Base-by-base conservation (phyloP, 2,888 invertebrate genomes). In the Melanostoma mellinum region DNA sequence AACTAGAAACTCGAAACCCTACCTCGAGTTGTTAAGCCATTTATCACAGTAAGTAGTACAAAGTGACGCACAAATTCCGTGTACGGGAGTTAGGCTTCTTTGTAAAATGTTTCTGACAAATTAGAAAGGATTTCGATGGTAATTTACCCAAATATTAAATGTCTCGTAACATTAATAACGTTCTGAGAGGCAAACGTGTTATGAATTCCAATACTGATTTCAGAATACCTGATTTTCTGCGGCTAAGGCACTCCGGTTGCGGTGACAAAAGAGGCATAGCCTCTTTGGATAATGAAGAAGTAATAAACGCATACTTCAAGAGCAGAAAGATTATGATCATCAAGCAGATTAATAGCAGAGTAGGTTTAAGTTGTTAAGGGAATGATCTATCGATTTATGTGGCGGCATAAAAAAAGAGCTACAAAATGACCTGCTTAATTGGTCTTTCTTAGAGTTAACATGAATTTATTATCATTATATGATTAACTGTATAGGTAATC, bases 71-170 rank as follows among this genome's bases (percentile, higher is more conserved):
- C 55, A 69, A 82, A 67, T 82, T 68, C 52, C 55, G 60, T 48
- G 52, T 58, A 61, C 52, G 60, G 42, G 30, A 40, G 32, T 46
- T 58, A 53, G 40, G 38, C 68, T 61, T 55, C 50, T 55, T 61
- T 63, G 60, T 67, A 61, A 73, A 77, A 42, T 44, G 58, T 68
- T 46, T 76, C 58, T 78, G 73, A 78, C 78, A 78, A 82, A 84
- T 78, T 55, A 74, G 65, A 78, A 78, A 71, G 73, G 71, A 84
- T 75, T 78, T 74, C 60, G 69, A 76, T 60, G 71, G 78, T 78
- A 74, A 79, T 84, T 79, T 74, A 84, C 46, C 53, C 65, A 75
- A 84, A 79, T 84, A 78, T 78, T 69, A 71, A 74, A 78, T 74
- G 82, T 74, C 82, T 77, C 73, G 36, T 73, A 73, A 58, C 73